phyloP scores from a whole-genome alignment of 2,113 vertebrate species.

The Dipodomys stephensi region DNA sequence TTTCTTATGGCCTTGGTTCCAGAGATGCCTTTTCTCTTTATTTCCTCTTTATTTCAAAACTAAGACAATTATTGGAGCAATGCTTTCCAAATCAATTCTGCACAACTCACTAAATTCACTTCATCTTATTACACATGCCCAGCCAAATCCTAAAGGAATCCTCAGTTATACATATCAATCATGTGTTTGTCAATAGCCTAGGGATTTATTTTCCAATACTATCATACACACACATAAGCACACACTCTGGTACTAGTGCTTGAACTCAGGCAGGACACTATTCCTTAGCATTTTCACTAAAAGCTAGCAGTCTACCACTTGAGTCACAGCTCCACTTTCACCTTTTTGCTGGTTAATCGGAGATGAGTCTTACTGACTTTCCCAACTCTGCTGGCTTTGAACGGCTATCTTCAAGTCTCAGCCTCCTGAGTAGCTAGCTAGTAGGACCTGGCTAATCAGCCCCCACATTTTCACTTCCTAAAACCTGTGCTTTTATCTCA shows the following conservation, averaged over 20 bases:
- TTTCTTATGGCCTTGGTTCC: not conserved
- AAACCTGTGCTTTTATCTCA: not conserved
- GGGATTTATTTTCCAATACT: not conserved
- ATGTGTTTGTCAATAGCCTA: not conserved
- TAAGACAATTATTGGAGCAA: not conserved
- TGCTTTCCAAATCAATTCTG: not conserved
- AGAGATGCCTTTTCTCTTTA: not conserved
- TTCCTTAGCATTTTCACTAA: too few species aligned
- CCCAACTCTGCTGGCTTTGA: too few species aligned
- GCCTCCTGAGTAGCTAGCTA: too few species aligned
- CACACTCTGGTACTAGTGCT: too few species aligned
- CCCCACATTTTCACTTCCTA: not conserved
- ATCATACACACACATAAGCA: not conserved
- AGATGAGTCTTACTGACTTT: too few species aligned
- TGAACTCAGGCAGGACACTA: too few species aligned
- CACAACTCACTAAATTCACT: not conserved
- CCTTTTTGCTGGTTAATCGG: too few species aligned
- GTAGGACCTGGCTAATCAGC: too few species aligned
- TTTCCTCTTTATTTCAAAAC: constrained; percentile 1
- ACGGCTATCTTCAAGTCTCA: too few species aligned
- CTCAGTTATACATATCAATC: not conserved
- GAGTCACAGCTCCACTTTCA: too few species aligned
- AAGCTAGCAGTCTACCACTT: too few species aligned
- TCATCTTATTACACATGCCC: not conserved
- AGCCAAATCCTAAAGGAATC: not conserved